Conservation (phyloP, 2,113 vertebrate species). For the Ophthalmolycus amberensis region DNA sequence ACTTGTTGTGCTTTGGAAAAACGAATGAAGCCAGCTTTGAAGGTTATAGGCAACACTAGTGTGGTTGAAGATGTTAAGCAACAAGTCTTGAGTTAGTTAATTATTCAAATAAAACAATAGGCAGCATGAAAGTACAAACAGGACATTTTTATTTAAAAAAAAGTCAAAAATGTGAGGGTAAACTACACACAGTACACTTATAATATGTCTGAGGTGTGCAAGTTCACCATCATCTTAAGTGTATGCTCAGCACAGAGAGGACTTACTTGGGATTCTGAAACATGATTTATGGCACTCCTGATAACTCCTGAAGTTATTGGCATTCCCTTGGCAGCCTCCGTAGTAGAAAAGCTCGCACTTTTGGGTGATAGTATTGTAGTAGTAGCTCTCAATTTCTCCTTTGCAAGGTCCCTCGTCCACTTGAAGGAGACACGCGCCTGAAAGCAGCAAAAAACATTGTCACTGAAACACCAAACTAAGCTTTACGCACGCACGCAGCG, state of each 20-base stretch:
- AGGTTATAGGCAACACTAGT: not conserved
- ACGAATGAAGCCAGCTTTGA: not conserved
- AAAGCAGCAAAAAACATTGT: slow-evolving; percentile 26
- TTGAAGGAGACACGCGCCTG: slow-evolving; percentile 86
- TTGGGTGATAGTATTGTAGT: slow-evolving; percentile 89
- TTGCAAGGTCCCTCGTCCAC: slow-evolving; percentile 85
- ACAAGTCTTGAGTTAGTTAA: not conserved
- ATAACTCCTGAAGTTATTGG: slow-evolving; percentile 88
- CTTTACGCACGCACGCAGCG: not conserved
- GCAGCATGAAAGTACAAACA: not conserved
- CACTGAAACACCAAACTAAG: not conserved
- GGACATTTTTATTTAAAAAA: not conserved
- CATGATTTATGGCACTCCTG: slow-evolving; percentile 88
- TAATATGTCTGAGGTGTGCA: not conserved
- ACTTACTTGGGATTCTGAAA: slow-evolving; percentile 90
- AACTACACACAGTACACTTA: not conserved
- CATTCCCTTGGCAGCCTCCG: slow-evolving; percentile 91
- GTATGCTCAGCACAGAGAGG: not conserved
- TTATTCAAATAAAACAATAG: not conserved
- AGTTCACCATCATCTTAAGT: not conserved
- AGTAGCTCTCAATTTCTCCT: slow-evolving; percentile 80
- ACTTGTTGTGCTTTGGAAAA: not conserved
- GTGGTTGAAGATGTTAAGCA: not conserved
- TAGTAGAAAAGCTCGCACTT: slow-evolving; percentile 87
- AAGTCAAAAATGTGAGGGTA: not conserved